These are phyloP conservation scores for Falcunculus frontatus DNA, from an alignment of 2,113 vertebrate species.

Conservation along the genomic window DNA sequence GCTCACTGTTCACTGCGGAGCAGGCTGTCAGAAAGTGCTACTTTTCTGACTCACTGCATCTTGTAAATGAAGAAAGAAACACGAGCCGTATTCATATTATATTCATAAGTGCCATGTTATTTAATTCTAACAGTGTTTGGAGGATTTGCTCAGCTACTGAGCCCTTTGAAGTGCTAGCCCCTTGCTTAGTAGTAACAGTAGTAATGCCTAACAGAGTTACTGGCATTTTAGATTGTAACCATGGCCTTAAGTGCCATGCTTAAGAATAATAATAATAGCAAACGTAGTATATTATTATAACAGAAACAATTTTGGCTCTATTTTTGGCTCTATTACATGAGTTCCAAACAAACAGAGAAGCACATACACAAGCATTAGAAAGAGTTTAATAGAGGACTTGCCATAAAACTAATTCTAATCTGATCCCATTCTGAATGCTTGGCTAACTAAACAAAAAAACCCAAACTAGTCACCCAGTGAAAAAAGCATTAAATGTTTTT, in stretches of 20 bases:
- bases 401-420: not conserved
- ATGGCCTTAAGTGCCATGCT: not conserved
- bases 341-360: not conserved
- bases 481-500: not conserved
- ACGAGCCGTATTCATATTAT: not conserved
- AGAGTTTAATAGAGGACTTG: not conserved
- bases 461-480: not conserved
- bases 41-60: conserved; percentile 36
- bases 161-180: not conserved
- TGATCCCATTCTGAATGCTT: not conserved
- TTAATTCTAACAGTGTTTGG: not conserved
- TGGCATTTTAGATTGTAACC: not conserved
- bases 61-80: conserved; percentile 22
- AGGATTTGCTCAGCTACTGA: not conserved
- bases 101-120: not conserved
- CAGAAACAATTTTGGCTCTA: not conserved
- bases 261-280: not conserved
- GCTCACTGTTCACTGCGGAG: not conserved
- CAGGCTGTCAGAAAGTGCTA: conserved; percentile 18
- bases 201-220: not conserved
- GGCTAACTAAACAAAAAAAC: not conserved
- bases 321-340: not conserved
- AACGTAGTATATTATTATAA: not conserved
- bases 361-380: not conserved
- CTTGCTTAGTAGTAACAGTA: not conserved